Evolutionary conservation across 2,888 invertebrate species (phyloP).

Genomic region (Dioctria rufipes): DNA sequence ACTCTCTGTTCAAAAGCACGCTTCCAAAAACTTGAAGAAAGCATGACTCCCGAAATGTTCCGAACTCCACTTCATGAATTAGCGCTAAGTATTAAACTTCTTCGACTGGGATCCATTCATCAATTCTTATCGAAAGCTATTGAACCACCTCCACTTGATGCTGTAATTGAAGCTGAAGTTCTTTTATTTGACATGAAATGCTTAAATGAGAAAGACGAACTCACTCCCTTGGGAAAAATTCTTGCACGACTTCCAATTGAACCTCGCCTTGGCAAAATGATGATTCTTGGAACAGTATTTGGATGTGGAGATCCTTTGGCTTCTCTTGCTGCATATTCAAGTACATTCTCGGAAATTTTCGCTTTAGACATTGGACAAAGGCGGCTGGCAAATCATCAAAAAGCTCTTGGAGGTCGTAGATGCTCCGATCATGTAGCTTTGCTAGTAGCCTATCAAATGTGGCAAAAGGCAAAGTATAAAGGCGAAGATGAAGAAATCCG

Average conservation of each 20-base stretch:
- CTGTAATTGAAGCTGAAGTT: slow-evolving; percentile 98
- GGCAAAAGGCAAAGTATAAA: slow-evolving; percentile 79
- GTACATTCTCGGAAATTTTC: slow-evolving; percentile 96
- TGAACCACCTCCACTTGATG: slow-evolving; percentile 97
- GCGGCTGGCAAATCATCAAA: slow-evolving; percentile 87
- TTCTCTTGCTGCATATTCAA: slow-evolving; percentile 95
- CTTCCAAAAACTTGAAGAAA: slow-evolving; percentile 84
- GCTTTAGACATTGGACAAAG: slow-evolving; percentile 82
- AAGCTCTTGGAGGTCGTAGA: slow-evolving; percentile 87
- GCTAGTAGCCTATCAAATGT: slow-evolving; percentile 91
- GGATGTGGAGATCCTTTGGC: slow-evolving; percentile 92
- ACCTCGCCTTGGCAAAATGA: slow-evolving; percentile 96
- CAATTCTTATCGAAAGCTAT: slow-evolving; percentile 96
- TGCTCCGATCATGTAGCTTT: slow-evolving; percentile 97
- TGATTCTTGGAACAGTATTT: slow-evolving; percentile 94
- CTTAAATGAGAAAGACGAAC: slow-evolving; percentile 86
- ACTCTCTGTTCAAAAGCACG: slow-evolving; percentile 89
- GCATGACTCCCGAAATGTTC: slow-evolving; percentile 98
- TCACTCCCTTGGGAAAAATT: slow-evolving; percentile 94
- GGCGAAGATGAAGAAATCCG: slow-evolving; percentile 83
- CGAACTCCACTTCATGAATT: slow-evolving; percentile 96
- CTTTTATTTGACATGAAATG: slow-evolving; percentile 89
- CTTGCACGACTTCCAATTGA: slow-evolving; percentile 96
- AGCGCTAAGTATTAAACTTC: slow-evolving; percentile 88
- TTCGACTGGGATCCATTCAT: slow-evolving; percentile 92